Evolutionary conservation across 2,797 vertebrate genomes (phyloP).

Genomic region (Acridotheres tristis): DNA sequence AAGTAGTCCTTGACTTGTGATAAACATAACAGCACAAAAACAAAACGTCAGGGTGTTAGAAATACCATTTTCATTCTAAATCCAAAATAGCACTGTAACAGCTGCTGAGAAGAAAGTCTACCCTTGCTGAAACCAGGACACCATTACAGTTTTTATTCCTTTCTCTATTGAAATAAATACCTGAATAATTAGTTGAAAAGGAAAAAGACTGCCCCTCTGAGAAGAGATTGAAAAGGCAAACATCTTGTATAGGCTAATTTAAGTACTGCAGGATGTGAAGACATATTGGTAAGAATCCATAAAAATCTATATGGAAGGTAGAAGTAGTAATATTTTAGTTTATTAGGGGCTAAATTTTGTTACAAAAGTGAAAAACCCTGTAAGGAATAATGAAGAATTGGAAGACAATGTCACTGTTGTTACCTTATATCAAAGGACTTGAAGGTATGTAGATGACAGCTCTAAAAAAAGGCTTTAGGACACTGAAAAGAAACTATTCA

Average conservation of each 20-base stretch:
- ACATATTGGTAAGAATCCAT: not conserved
- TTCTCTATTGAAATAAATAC: not conserved
- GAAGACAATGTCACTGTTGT: not conserved
- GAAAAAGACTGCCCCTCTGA: not conserved
- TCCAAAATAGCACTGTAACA: not conserved
- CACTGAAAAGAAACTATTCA: not conserved
- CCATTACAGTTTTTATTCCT: not conserved
- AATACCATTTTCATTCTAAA: not conserved
- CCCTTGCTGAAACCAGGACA: not conserved
- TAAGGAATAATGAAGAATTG: not conserved
- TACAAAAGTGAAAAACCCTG: not conserved
- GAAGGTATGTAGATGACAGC: not conserved
- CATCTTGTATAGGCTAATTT: not conserved
- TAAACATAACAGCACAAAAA: not conserved
- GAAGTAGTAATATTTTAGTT: not conserved
- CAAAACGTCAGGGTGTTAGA: not conserved
- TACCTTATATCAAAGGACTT: not conserved
- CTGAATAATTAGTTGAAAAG: not conserved
- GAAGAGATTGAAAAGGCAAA: not conserved
- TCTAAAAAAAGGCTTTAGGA: not conserved
- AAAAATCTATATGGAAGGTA: not conserved
- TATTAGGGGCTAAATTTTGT: not conserved
- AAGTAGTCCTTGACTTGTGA: rapidly evolving
- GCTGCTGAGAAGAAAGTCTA: not conserved
- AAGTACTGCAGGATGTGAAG: not conserved